Percentiles rank a stretch among this genome's conserved stretches.
Conservation (phyloP, 2,888 invertebrate genomes). For the Rhimphoctona megacephalus region DNA sequence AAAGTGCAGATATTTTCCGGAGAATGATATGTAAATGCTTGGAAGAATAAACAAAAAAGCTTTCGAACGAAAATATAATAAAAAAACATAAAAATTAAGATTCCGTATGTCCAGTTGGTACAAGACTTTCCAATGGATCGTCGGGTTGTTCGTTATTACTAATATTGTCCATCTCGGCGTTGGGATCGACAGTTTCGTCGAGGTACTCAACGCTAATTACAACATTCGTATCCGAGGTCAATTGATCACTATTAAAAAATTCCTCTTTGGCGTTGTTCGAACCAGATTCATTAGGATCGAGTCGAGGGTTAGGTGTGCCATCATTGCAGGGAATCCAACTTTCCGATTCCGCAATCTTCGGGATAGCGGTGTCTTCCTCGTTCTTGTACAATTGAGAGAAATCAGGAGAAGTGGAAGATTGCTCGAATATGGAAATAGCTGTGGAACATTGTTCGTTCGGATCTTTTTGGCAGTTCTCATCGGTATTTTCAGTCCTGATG, state of each 20-base stretch:
- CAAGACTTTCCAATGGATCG: constrained; percentile 23
- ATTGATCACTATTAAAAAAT: constrained; percentile 1
- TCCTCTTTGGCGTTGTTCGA: constrained; percentile 27
- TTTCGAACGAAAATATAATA: neutral
- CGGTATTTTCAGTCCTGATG: neutral
- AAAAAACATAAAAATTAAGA: constrained; percentile 8
- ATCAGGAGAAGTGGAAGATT: constrained; percentile 23
- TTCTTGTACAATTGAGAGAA: constrained; percentile 25
- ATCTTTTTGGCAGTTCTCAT: constrained; percentile 21
- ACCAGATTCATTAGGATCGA: neutral
- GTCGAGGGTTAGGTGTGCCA: neutral
- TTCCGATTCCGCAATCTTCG: neutral
- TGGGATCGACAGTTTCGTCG: constrained; percentile 41
- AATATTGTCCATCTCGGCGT: constrained; percentile 25
- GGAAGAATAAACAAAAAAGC: constrained; percentile 21
- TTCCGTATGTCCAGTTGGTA: constrained; percentile 12
- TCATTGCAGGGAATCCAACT: neutral
- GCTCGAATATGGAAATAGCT: constrained; percentile 22
- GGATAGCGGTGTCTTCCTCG: neutral
- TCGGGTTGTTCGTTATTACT: neutral
- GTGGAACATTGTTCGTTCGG: constrained; percentile 18
- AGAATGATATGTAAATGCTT: neutral
- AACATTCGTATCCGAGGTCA: constrained; percentile 26
- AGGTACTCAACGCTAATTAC: constrained; percentile 51
- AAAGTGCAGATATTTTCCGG: neutral